phyloP scores from a whole-genome alignment of 2,113 vertebrate species.

The Callithrix jacchus region DNA sequence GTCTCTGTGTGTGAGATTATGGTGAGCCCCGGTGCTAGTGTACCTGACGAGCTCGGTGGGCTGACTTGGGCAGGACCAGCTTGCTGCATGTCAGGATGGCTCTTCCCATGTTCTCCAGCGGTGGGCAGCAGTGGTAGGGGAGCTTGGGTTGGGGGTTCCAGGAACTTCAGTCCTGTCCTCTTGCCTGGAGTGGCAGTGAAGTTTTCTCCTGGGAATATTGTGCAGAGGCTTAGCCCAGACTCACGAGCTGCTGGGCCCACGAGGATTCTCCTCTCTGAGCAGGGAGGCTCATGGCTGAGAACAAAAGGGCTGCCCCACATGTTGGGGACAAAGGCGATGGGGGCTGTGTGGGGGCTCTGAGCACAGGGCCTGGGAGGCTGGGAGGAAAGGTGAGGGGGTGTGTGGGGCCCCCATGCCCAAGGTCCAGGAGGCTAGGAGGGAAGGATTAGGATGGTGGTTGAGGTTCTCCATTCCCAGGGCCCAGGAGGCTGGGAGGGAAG shows the following conservation, averaged over 20 bases:
- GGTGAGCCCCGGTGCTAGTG: neutral
- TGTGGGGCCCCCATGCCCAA: too few relatives aligned
- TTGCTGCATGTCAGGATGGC: accelerated
- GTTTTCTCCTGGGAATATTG: accelerated
- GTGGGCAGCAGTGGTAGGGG: too few relatives aligned
- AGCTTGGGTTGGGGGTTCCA: accelerated
- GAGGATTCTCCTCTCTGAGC: neutral
- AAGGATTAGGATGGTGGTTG: neutral
- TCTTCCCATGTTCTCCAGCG: accelerated
- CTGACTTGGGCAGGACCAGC: too few relatives aligned
- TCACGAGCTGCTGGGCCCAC: accelerated
- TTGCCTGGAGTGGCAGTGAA: accelerated
- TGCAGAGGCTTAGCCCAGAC: neutral
- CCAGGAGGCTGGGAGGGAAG: too few relatives aligned
- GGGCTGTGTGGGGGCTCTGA: neutral
- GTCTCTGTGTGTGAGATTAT: accelerated
- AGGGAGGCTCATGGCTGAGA: neutral
- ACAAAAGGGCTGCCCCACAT: accelerated
- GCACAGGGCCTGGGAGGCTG: neutral
- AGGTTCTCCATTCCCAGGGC: accelerated
- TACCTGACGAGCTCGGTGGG: neutral
- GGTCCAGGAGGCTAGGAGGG: too few relatives aligned
- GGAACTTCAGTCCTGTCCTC: neutral
- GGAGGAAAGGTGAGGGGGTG: too few relatives aligned
- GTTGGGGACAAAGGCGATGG: neutral